Base-by-base conservation (phyloP, 2,888 invertebrate species). In the Spicauda simplicius region DNA sequence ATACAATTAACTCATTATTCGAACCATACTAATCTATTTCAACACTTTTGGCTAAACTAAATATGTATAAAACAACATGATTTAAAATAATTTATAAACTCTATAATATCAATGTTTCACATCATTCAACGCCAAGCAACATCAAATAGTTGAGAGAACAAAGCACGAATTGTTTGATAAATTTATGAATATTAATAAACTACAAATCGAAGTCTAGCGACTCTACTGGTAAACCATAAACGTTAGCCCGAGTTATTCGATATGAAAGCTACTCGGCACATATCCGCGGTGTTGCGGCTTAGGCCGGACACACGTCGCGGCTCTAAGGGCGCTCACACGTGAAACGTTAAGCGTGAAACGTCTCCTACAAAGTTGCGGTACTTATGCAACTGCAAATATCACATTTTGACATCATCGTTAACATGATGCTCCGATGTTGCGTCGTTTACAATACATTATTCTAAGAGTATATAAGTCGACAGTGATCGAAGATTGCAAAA, bases 121-220 rank as follows among this genome's bases (percentile, higher is more conserved):
- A 89, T 88, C 81, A 86, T 86, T 84, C 82, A 90, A 90, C 87
- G 89, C 81, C 86, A 92, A 92, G 91, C 91, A 88, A 91, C 91
- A 91, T 88, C 87, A 85, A 90, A 83, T 84, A 86, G 79, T 84
- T 76, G 85, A 87, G 86, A 84, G 83, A 85, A 90, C 84, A 80
- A 90, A 91, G 91, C 91, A 86, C 85, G 81, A 81, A 80, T 78
- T 79, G 64, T 69, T 68, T 67, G 82, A 84, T 80, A 79, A 82
- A 82, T 80, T 80, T 71, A 82, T 82, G 81, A 82, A 75, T 83
- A 84, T 85, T 88, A 80, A 86, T 25, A 25, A 25, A 77, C 87
- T 90, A 91, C 85, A 80, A 86, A 86, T 87, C 83, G 84, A 88
- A 86, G 91, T 90, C 92, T 91, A 91, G 91, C 92, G 91, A 91